These are phyloP conservation scores for Apostichopus parvimensis DNA, from an alignment of 35 echinoderm and acorn worm species.

Conservation along the genomic window DNA sequence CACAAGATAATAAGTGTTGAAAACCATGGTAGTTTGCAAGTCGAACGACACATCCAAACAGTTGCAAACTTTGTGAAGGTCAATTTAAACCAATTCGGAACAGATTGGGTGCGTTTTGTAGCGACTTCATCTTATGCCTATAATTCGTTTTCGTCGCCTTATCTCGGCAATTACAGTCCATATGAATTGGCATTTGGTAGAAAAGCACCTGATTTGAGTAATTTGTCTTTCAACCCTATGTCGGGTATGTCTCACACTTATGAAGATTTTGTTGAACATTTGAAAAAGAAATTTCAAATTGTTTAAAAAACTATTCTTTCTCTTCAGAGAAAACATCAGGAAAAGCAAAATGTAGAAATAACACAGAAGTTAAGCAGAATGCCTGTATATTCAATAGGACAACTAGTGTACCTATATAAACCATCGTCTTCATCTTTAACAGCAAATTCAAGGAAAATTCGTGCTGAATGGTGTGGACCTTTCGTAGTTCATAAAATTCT, in stretches of 20 bases:
- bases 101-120: slow-evolving; percentile 29
- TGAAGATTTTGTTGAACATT: too few relatives aligned
- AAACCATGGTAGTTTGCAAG: slow-evolving; percentile 51
- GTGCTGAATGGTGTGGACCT: slow-evolving; percentile 25
- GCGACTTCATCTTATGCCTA: slow-evolving; percentile 33
- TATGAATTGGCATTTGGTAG: slow-evolving; percentile 2
- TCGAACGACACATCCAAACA: slow-evolving; percentile 42
- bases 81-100: slow-evolving; percentile 49
- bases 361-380: slow-evolving; percentile 10
- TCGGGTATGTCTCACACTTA: slow-evolving; percentile 22
- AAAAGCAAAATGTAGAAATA: slow-evolving; percentile 37
- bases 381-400: slow-evolving; percentile 3
- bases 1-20: slow-evolving; percentile 38
- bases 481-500: slow-evolving; percentile 15
- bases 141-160: background rate
- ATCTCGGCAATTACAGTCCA: slow-evolving; percentile 6
- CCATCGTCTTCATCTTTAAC: slow-evolving; percentile 11
- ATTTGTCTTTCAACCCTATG: slow-evolving; percentile 35
- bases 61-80: slow-evolving; percentile 26
- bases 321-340: slow-evolving; percentile 21
- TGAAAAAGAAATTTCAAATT: too few relatives aligned
- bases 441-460: slow-evolving; percentile 20
- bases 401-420: slow-evolving; percentile 25
- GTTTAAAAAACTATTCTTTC: slow-evolving; percentile 11
- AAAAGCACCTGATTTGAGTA: slow-evolving; percentile 29